A percentile compares a stretch with the other conserved stretches of the same genome.
phyloP scores from a whole-genome alignment of 2,888 invertebrate species.

The Luffia ferchaultella region DNA sequence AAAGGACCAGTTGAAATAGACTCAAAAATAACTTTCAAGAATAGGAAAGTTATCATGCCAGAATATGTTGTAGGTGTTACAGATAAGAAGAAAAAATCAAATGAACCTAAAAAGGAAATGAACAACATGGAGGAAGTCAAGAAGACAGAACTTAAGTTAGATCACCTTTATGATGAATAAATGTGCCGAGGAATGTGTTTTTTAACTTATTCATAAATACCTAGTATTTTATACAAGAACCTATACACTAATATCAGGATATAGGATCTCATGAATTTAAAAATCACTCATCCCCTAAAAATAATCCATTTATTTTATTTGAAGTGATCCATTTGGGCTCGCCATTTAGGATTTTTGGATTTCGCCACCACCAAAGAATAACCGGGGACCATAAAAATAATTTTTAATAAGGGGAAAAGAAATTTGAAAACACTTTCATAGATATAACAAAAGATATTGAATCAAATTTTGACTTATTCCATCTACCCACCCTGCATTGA shows the following conservation, averaged over 20 bases:
- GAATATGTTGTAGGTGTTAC: constrained; percentile 82
- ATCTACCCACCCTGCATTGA: too few species aligned
- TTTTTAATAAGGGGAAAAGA: too few species aligned
- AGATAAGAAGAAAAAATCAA: constrained; percentile 55
- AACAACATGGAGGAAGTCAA: constrained; percentile 24
- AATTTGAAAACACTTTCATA: too few species aligned
- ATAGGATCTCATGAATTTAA: too few species aligned
- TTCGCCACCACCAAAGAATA: too few species aligned
- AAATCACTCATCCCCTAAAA: too few species aligned
- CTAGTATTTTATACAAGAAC: background rate
- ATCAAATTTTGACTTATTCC: too few species aligned
- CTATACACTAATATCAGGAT: background rate
- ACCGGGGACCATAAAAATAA: too few species aligned
- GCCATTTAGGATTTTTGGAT: too few species aligned
- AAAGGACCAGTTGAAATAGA: constrained; percentile 17
- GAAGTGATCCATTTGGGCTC: too few species aligned
- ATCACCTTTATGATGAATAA: constrained; percentile 48
- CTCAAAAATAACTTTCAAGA: constrained; percentile 46
- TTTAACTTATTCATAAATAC: background rate
- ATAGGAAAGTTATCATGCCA: constrained; percentile 80
- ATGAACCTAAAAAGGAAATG: constrained; percentile 18
- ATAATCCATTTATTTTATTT: too few species aligned
- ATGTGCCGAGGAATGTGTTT: background rate
- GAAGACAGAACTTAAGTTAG: constrained; percentile 42
- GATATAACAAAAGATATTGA: too few species aligned